Base-by-base conservation (phyloP, 2,113 vertebrate genomes). In the Ageneiosus marmoratus region DNA sequence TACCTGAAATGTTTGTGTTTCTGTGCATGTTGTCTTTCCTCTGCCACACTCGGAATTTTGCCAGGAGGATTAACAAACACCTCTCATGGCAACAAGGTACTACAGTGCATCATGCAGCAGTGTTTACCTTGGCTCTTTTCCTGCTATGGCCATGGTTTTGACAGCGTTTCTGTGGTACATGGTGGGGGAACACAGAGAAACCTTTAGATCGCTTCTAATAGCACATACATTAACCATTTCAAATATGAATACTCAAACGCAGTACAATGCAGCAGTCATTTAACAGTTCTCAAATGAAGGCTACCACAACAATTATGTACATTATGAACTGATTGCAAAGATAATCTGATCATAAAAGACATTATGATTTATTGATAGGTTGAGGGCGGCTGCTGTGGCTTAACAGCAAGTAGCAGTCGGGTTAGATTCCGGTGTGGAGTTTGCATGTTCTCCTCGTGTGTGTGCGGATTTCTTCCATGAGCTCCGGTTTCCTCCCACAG, bases 91-190 rank as follows among this genome's bases (percentile, higher is more conserved):
- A 60, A 70, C 32, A 46, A 74, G 72, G 76, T 24, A 29, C 34
- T 53, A 27, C 48, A 44, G 60, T 51, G 29, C 32, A 32, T 60
- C 69, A 37, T 11, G 48, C 10, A 15, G 7, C 37, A 18, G 13
- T 70, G 0, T 93, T 91, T 92, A 99, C 98, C 95, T 99, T 99
- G 92, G 97, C 95, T 94, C 97, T 95, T 92, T 98, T 99, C 90
- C 98, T 96, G 75, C 95, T 93, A 86, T 99, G 98, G 53, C 98
- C 96, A 8, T 99, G 98, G 89, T 94, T 95, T 0, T 97, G 95
- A 74, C 95, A 92, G 86, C 97, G 93, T 82, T 95, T 97, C 98
- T 99, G 94, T 37, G 87, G 92, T 60, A 87, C 37, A 67, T 86
- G 46, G 70, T 1, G 46, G 11, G 4, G 24, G 73, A 1, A 32